Evolutionary conservation across 2,888 invertebrate genomes (phyloP), one percentile per base, ranked within the genome.

Genomic region (Orchestes rusci): DNA sequence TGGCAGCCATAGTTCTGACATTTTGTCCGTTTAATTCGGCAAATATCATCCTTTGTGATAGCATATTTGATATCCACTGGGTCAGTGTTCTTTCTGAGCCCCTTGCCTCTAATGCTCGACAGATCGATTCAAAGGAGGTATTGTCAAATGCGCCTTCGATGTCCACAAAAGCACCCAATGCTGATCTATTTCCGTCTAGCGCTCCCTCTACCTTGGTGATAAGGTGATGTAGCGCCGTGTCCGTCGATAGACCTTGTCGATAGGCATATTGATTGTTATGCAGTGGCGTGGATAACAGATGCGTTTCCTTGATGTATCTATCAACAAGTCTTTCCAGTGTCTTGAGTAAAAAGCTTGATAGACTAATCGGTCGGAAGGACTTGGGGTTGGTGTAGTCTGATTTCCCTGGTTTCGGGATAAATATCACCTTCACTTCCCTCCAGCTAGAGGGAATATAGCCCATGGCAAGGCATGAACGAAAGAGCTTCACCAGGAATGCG

Each of bases 91-190:
- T 7, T 16, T 36, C 36, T 19, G 16, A 3, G 23, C 23, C 36
- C n/a, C 36, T 10, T 8, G 23, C 15, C 8, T 13, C 36, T 2
- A 36, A 15, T 8, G 23, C 23, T 20, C 12, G 16, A 15, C 36
- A 36, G 20, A 36, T 20, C 12, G 23, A 3, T 2, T 19, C 23
- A 15, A 36, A 36, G 15, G 36, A 23, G 23, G 36, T 36, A 16
- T 36, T 36, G 16, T 36, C 23, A 23, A 36, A 36, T 23, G 19
- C 36, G n/a, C 20, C 36, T 16, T 36, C 36, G 10, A 36, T 20
- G 20, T 36, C 23, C 3, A 23, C 7, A 23, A 23, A 23, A 23
- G 23, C 23, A 23, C 23, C 5, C 23, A 23, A 10, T 7, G 7
- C 5, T 5, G 23, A 5, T 10, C 10, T 23, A 10, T 10, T 10